phyloP scores from a whole-genome alignment of 2,888 invertebrate genomes.

The Coelinius sp. region DNA sequence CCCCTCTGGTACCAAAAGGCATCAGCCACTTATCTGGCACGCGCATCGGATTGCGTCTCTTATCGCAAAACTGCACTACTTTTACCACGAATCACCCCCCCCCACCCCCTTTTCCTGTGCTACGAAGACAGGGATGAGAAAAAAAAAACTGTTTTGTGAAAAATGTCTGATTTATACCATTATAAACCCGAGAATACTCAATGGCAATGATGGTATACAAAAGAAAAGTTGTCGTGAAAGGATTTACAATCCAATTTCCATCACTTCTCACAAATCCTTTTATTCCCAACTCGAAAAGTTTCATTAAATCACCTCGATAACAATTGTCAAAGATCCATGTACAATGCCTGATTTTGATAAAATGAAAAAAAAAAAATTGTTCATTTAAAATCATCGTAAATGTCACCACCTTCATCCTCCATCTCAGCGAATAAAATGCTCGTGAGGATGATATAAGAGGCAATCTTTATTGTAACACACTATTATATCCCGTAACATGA shows the following conservation, averaged over 20 bases:
- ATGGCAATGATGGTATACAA: no score
- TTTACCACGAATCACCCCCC: slow-evolving; percentile 55
- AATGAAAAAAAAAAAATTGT: not conserved
- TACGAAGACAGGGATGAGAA: not conserved
- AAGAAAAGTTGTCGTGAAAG: not conserved
- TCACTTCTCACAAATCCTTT: not conserved
- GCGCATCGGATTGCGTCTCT: slow-evolving; percentile 71
- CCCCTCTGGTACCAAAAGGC: slow-evolving; percentile 53
- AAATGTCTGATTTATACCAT: no score
- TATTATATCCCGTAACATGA: not conserved
- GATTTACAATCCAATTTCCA: slow-evolving; percentile 4
- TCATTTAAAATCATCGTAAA: not conserved
- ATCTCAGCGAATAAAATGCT: not conserved
- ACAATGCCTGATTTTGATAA: not conserved
- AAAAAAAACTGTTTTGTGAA: not conserved
- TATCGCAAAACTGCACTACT: slow-evolving; percentile 69
- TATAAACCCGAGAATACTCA: no score
- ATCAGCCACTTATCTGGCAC: slow-evolving; percentile 71
- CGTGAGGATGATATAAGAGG: not conserved
- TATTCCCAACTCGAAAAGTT: not conserved
- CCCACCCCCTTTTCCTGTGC: not conserved
- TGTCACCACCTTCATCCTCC: not conserved
- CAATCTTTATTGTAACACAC: not conserved
- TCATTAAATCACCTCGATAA: not conserved
- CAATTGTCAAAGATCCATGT: not conserved